Conservation (phyloP, 2,113 vertebrate species). For the Chelonoidis abingdonii region DNA sequence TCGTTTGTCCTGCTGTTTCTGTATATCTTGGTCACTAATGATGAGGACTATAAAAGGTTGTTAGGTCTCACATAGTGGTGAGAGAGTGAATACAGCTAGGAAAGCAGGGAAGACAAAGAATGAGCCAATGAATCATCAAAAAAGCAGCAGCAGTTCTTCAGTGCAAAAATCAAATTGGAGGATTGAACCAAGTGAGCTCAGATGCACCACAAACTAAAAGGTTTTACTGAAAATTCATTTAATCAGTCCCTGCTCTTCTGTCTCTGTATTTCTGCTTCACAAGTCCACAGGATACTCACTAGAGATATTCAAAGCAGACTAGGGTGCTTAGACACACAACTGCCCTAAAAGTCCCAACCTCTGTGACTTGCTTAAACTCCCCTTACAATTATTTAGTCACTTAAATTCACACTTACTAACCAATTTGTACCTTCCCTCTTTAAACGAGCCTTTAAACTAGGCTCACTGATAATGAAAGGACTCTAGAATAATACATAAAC, state of each 20-base stretch:
- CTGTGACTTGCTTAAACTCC: no score
- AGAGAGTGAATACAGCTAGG: neutral
- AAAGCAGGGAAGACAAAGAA: neutral
- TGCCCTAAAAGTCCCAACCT: no score
- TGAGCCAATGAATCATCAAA: neutral
- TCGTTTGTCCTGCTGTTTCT: neutral
- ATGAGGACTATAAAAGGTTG: neutral
- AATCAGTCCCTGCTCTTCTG: no score
- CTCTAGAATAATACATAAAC: no score
- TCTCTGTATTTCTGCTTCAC: accelerated
- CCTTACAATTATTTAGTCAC: no score
- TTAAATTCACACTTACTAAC: no score
- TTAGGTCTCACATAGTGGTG: neutral
- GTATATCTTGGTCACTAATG: no score
- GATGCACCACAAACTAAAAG: accelerated
- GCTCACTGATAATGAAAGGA: no score
- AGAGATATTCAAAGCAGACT: no score
- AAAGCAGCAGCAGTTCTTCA: neutral
- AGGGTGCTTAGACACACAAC: no score
- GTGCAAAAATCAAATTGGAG: neutral
- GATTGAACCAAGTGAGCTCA: neutral
- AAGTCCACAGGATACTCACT: accelerated
- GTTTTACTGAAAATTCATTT: accelerated
- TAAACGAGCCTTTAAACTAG: no score
- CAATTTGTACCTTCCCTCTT: no score